Base-by-base conservation (phyloP, 1,140 invertebrate species). In the Heliothis subflexa region DNA sequence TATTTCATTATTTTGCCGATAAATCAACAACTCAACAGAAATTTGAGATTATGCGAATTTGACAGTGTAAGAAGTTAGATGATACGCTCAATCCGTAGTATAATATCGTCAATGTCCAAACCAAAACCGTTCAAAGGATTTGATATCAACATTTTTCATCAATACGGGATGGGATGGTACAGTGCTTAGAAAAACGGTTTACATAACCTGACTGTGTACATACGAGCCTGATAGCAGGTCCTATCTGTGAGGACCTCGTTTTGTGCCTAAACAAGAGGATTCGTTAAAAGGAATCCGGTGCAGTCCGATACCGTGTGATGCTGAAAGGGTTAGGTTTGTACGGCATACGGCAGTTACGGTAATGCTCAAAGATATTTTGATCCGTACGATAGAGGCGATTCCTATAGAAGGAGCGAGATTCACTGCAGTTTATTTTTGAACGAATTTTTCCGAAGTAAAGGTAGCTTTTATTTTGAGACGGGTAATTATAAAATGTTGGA, bases 271-370 rank as follows among this genome's bases (percentile, higher is more conserved):
- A 64, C 61, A 45, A 47, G 61, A 45, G 33, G 33, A 64, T 64
- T 64, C 61, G 33, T 64, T 64, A 45, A 64, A 64, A 64, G 61
- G 61, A 49, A 68, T 50, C 14, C 64, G 45, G 1, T 21, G 47
- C 64, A 50, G 64, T 25, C 18, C 45, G 18, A 25, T 28, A 62
- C 14, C 47, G n/a, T 49, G 47, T 49, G 50, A 68, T 49, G 13
- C 10, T 68, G 18, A 68, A 50, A 49, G 40, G 64, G n/a, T 11
- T 40, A 49, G 7, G 45, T 68, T 50, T 68, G 64, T 68, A 50
- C 25, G 10, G 33, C 33, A 45, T 68, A 50, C 25, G 14, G n/a
- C 18, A 18, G 5, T 54, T 16, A 54, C n/a, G 9, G 28, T 61
- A 61, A 61, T 61, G 10, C 25, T 25, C n/a, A 18, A 33, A 14